Evolutionary conservation across 2,797 vertebrate species (phyloP), one percentile per base, ranked within the genome.

Genomic region (Aphelocoma californica): DNA sequence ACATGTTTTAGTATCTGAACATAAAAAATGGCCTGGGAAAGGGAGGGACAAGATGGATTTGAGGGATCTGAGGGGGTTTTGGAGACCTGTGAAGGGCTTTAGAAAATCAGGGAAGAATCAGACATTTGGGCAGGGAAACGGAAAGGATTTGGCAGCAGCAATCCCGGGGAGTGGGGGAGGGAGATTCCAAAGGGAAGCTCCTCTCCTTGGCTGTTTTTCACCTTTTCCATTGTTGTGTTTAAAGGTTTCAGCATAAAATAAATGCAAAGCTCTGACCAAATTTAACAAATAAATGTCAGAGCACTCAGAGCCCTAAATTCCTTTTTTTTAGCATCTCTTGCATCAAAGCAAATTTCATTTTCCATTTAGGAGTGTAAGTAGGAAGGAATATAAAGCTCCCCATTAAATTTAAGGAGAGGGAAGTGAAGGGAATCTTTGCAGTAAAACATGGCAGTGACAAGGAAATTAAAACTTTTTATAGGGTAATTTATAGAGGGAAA

Each of bases 381-480:
- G 92, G 71, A 74, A 86, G 67, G 89, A 75, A 83, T 50, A 47
- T 91, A 91, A 96, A 95, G 57, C 74, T 89, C 88, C 80, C 64
- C 48, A 88, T 92, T 85, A 95, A 94, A 94, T 95, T 96, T 93
- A 95, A 91, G 79, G 90, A 66, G 86, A 48, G 44, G 64, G 91
- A 89, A 90, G 60, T n/a, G 69, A 77, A 72, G 81, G 60, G 81
- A 88, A 81, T 89, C 91, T 79, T 72, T 61, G 73, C 92, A 69
- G 75, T 95, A 81, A 96, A 96, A 51, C 60, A 78, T 71, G 62
- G 58, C 62, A 38, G 66, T 36, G 90, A 73, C 62, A 51, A 31
- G 47, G 57, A 73, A 96, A 96, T 96, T 92, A 95, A 82, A 96
- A 96, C 72, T 66, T 90, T 83, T 96, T 85, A 90, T 92, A 1